Conservation (phyloP, 2,888 invertebrate species). For the Sylvicola cinctus region DNA sequence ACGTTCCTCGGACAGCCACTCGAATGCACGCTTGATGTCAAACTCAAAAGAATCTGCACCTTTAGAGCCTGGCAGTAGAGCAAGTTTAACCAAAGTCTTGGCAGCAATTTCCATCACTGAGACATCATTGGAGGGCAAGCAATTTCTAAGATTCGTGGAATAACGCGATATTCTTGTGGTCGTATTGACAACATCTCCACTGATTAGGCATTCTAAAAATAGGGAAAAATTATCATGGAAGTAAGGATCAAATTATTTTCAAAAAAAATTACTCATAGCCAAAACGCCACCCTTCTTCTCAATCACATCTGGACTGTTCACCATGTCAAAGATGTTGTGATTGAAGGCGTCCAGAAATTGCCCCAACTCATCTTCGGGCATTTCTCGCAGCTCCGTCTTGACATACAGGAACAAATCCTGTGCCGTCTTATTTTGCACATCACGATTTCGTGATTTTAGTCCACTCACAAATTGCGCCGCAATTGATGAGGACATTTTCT, state of each 20-base stretch:
- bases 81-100: constrained; percentile 82
- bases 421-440: constrained; percentile 65
- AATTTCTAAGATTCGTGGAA: constrained; percentile 76
- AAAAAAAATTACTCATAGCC: constrained; percentile 49
- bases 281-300: constrained; percentile 91
- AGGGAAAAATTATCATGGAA: constrained; percentile 1
- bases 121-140: constrained; percentile 77
- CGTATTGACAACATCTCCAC: constrained; percentile 81
- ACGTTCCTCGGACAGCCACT: constrained; percentile 81
- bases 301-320: constrained; percentile 75
- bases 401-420: constrained; percentile 79
- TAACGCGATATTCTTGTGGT: constrained; percentile 78
- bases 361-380: constrained; percentile 74
- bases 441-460: constrained; percentile 73
- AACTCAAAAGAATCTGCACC: constrained; percentile 96
- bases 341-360: constrained; percentile 88
- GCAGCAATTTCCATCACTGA: constrained; percentile 92
- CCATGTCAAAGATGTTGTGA: constrained; percentile 91
- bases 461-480: constrained; percentile 69
- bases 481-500: constrained; percentile 27
- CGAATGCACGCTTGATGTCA: constrained; percentile 88
- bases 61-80: constrained; percentile 78
- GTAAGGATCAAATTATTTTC: background rate
- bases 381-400: constrained; percentile 75
- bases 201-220: constrained; percentile 65